phyloP scores from a whole-genome alignment of 2,888 invertebrate species.

The Penaeus monodon region DNA sequence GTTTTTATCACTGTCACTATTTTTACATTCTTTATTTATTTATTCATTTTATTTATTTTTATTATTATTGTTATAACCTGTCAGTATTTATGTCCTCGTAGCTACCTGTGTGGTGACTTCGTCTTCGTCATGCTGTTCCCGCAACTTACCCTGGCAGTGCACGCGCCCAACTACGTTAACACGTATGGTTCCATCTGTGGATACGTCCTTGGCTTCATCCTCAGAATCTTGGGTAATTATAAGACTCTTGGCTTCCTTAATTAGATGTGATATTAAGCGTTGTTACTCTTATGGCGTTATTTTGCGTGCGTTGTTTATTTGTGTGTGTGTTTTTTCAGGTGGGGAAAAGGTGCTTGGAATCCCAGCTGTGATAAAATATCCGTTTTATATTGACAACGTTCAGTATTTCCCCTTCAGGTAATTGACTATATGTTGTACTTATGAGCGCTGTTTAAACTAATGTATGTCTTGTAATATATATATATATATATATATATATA shows the following conservation, averaged over 20 bases:
- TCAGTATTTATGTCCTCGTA: slow-evolving; percentile 66
- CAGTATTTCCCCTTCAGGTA: slow-evolving; percentile 65
- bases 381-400: slow-evolving; percentile 40
- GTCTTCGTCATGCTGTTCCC: slow-evolving; percentile 82
- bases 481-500: slow-evolving; percentile 1
- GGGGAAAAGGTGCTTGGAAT: slow-evolving; percentile 50
- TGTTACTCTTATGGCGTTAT: background rate
- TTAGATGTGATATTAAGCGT: background rate
- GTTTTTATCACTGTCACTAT: background rate
- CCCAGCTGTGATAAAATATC: slow-evolving; percentile 47
- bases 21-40: too few species aligned
- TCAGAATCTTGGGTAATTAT: slow-evolving; percentile 71
- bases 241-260: background rate
- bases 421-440: background rate
- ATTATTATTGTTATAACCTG: background rate
- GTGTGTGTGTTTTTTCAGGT: slow-evolving; percentile 27
- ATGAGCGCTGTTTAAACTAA: too few species aligned
- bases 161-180: slow-evolving; percentile 77
- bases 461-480: too few species aligned
- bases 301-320: background rate
- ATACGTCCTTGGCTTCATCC: slow-evolving; percentile 72
- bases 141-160: slow-evolving; percentile 78
- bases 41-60: too few species aligned
- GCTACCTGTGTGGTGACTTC: slow-evolving; percentile 78
- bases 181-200: slow-evolving; percentile 78